Evolutionary conservation across 2,888 invertebrate genomes (phyloP), one percentile per base, ranked within the genome.

Genomic region (Chrysopilus asiliformis): DNA sequence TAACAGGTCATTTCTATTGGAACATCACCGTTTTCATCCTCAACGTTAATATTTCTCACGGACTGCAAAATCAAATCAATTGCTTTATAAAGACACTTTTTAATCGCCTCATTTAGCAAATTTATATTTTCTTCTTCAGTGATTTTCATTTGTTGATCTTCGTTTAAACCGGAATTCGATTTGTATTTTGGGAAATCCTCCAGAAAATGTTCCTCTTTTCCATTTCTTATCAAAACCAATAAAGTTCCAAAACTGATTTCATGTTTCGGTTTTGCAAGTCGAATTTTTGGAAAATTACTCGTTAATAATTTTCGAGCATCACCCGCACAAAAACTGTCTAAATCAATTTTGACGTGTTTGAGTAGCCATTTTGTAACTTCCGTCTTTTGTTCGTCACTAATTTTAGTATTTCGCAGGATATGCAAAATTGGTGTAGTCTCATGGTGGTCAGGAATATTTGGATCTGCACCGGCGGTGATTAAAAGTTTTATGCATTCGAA

Each of bases 1-100:
- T 68, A 66, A 30, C 78, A 71, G 27, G 79, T 75, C 31, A 74
- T 64, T 43, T 72, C 72, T 9, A 79, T 63, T 9, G 79, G 69
- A 30, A 68, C 64, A 38, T 39, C 50, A 1, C 45, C 42, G 13
- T 48, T 47, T 13, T 48, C 46, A 3, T 47, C 43, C 3, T 45
- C 24, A 3, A 42, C 37, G 33, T 70, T 68, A 8, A 71, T 61
- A 53, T 74, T 67, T 10, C 69, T 68, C 17, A 68, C 68, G 8
- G 64, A 62, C 15, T 59, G 55, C 9, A 79, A 47, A 38, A 79
- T 56, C 34, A 61, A 57, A 34, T 56, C 53, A 2, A 74, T 68
- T 2, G 68, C 68, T 42, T 58, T 60, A 20, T 66, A 64, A 31
- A 75, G 63, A 32, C 76, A 74, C 32, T 67, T 68, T 30, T 69